phyloP scores from a whole-genome alignment of 1,140 invertebrate species.

The Microplitis mediator region DNA sequence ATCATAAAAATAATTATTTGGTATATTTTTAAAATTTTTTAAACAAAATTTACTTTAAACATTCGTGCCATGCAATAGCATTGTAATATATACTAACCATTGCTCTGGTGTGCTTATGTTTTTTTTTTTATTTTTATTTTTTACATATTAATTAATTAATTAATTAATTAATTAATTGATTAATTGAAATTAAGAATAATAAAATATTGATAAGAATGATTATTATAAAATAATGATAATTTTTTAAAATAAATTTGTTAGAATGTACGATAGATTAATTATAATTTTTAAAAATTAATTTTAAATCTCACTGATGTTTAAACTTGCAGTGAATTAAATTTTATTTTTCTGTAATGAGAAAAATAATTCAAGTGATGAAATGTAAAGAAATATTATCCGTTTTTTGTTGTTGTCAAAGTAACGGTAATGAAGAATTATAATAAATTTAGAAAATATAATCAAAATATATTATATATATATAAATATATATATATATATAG shows the following conservation, averaged over 20 bases:
- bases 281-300: neutral
- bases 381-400: conserved; percentile 1
- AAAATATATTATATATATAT: conserved; percentile 39
- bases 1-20: conserved; percentile 24
- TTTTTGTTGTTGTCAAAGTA: conserved; percentile 37
- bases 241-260: too few relatives aligned
- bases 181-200: too few relatives aligned
- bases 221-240: too few relatives aligned
- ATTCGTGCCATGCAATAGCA: conserved; percentile 45
- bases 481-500: conserved; percentile 38
- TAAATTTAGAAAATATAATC: conserved; percentile 21
- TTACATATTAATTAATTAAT: neutral
- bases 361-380: neutral
- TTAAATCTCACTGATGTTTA: neutral
- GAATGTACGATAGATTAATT: too few relatives aligned
- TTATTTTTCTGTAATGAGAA: neutral
- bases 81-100: conserved; percentile 30
- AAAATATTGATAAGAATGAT: too few relatives aligned
- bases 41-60: conserved; percentile 26
- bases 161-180: neutral
- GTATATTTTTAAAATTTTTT: conserved; percentile 2
- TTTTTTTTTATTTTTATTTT: neutral
- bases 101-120: too few relatives aligned
- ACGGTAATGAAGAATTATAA: conserved; percentile 4
- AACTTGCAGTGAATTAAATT: neutral